Conservation (phyloP, 2,888 invertebrate species). For the Volucella inanis region DNA sequence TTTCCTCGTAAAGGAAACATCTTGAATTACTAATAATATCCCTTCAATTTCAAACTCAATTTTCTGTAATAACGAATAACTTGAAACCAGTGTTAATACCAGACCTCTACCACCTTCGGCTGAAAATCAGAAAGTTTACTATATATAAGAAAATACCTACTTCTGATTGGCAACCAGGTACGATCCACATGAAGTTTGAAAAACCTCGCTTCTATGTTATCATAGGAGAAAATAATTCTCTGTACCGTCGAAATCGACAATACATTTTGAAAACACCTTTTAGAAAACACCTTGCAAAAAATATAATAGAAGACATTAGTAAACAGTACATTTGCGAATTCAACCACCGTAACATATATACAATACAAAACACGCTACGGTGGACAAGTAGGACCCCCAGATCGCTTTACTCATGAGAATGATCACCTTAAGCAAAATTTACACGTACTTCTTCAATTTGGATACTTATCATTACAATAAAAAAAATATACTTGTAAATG, state of each 20-base stretch:
- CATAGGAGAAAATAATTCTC: background rate
- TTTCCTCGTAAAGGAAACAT: background rate
- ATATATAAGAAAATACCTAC: constrained; percentile 23
- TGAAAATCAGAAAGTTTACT: constrained; percentile 1
- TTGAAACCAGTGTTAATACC: background rate
- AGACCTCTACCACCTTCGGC: constrained; percentile 1
- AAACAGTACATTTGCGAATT: too few relatives aligned
- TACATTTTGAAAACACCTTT: constrained; percentile 10
- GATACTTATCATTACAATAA: too few relatives aligned
- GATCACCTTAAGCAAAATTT: too few relatives aligned
- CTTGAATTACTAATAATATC: background rate
- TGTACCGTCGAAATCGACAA: constrained; percentile 29
- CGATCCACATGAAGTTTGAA: constrained; percentile 8
- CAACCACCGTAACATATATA: too few relatives aligned
- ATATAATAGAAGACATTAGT: too few relatives aligned
- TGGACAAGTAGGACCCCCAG: too few relatives aligned
- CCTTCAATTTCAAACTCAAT: background rate
- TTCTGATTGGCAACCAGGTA: constrained; percentile 34
- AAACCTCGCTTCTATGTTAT: constrained; percentile 28
- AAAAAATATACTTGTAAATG: too few relatives aligned
- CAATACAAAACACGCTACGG: too few relatives aligned
- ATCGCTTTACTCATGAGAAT: too few relatives aligned
- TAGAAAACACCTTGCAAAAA: background rate
- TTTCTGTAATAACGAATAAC: too few relatives aligned
- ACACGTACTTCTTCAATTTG: too few relatives aligned